These are phyloP conservation scores for Novumbra hubbsi DNA, from an alignment of 2,797 vertebrate species.

Conservation along the genomic window DNA sequence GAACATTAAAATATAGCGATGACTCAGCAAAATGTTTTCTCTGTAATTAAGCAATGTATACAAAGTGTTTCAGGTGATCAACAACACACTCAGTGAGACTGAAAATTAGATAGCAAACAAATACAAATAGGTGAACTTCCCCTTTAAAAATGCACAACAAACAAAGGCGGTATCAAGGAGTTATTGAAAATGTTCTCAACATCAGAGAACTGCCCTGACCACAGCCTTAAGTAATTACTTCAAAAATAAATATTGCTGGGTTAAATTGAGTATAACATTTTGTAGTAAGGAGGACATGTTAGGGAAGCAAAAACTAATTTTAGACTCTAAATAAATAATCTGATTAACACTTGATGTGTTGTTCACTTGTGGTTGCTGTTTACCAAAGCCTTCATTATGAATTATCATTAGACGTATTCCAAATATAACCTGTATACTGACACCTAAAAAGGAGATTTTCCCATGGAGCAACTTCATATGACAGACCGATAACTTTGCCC, in stretches of 20 bases:
- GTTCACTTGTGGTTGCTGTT: background rate
- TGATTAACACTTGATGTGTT: background rate
- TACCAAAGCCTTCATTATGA: background rate
- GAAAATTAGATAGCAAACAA: no score
- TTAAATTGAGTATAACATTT: background rate
- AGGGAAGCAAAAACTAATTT: background rate
- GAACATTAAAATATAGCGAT: no score
- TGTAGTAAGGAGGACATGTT: background rate
- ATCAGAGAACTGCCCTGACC: background rate
- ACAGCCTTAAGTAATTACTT: background rate
- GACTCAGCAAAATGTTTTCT: no score
- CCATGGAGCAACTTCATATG: background rate
- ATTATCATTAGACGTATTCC: background rate
- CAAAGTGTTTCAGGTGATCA: no score
- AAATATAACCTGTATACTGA: background rate
- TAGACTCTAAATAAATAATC: background rate
- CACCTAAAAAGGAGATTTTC: background rate
- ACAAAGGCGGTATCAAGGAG: conserved; percentile 10
- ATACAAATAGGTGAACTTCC: no score
- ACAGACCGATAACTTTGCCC: background rate
- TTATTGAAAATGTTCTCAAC: background rate
- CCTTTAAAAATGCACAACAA: conserved; percentile 25
- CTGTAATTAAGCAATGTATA: no score
- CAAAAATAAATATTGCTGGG: background rate
- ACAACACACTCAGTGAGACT: no score